phyloP scores from a whole-genome alignment of 2,888 invertebrate species.

The Sepioteuthis lessoniana region DNA sequence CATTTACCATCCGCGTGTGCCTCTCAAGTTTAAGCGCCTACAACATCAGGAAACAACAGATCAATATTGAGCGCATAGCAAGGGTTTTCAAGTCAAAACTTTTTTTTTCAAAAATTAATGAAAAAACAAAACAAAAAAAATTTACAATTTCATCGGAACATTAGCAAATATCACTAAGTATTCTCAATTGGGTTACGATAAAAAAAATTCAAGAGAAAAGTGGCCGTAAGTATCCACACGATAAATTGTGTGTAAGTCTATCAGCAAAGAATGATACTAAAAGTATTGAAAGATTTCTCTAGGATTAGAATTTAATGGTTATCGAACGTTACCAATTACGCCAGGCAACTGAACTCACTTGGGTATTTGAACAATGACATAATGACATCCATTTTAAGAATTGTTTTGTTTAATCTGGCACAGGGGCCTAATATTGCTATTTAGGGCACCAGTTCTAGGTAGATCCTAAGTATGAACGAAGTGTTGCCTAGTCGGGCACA shows the following conservation, averaged over 20 bases:
- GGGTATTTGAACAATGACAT: too few relatives aligned
- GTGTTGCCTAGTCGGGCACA: too few relatives aligned
- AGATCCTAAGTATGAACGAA: too few relatives aligned
- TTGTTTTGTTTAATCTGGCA: too few relatives aligned
- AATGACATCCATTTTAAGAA: too few relatives aligned
- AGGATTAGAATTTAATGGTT: too few relatives aligned
- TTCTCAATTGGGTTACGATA: neutral
- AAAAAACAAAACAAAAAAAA: neutral
- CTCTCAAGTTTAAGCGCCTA: constrained; percentile 12
- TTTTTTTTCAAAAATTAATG: neutral
- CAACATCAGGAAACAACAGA: neutral
- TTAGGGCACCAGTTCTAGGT: too few relatives aligned
- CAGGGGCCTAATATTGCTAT: too few relatives aligned
- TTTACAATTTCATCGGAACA: neutral
- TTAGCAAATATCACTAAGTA: neutral
- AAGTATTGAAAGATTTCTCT: too few relatives aligned
- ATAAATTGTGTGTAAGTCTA: neutral
- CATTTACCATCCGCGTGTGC: constrained; percentile 33
- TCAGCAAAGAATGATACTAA: too few relatives aligned
- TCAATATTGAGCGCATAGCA: neutral
- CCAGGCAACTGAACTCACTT: too few relatives aligned
- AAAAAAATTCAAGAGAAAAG: neutral
- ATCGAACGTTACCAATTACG: too few relatives aligned
- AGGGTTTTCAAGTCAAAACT: neutral
- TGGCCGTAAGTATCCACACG: neutral